These are phyloP conservation scores for Emberiza fucata DNA, from an alignment of 2,113 vertebrate species.

Conservation along the genomic window DNA sequence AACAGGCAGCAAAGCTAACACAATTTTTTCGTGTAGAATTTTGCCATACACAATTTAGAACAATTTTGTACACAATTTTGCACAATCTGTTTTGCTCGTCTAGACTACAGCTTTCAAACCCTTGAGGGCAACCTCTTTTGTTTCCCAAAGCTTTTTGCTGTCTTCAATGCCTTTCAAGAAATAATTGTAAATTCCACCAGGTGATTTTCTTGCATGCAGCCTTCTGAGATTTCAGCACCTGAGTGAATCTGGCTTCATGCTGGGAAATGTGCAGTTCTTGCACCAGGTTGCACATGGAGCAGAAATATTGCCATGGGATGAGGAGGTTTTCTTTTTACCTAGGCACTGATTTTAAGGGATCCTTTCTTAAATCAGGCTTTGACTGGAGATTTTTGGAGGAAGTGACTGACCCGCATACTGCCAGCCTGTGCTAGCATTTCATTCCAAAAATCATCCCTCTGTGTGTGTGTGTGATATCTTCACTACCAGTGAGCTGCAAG, in stretches of 20 bases:
- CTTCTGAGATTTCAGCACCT: neutral
- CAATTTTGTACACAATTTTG: neutral
- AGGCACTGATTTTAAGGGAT: neutral
- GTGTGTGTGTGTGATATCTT: fast-evolving
- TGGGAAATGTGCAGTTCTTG: neutral
- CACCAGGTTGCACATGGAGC: fast-evolving
- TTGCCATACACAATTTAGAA: neutral
- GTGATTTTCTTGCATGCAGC: neutral
- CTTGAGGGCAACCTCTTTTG: neutral
- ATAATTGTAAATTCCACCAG: neutral
- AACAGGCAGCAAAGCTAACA: neutral
- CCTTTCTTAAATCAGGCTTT: neutral
- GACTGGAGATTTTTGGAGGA: neutral
- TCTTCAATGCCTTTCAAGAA: neutral
- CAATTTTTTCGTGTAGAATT: neutral
- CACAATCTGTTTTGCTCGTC: fast-evolving
- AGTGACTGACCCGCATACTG: neutral
- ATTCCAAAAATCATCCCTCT: fast-evolving
- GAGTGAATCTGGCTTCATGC: neutral
- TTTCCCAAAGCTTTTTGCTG: neutral
- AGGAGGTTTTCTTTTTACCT: neutral
- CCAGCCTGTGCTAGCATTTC: neutral
- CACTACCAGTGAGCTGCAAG: neutral
- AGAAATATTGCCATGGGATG: neutral
- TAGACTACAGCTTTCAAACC: neutral